Evolutionary conservation across 2,113 vertebrate genomes (phyloP), one percentile per base, ranked within the genome.

Genomic region (Microtus pennsylvanicus): DNA sequence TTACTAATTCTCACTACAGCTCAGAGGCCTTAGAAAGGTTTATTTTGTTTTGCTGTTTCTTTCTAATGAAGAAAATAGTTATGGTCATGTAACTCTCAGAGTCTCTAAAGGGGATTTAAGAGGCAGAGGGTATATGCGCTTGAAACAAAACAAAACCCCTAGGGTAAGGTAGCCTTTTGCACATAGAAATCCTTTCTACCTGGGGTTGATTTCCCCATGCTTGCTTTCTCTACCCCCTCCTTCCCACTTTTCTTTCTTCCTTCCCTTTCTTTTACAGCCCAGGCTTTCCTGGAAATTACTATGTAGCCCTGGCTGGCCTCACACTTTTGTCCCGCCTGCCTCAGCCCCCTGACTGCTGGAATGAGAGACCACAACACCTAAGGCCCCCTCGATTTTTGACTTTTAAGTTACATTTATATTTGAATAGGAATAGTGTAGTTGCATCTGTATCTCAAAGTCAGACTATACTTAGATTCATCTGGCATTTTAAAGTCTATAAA

Each of bases 81-180:
- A 86, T 94, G 93, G 77, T 94, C 65, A 22, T 93, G 94, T 96
- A 95, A 96, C 97, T 98, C 97, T 94, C 80, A 92, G 83, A 87
- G 92, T 83, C 97, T 97, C 81, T 96, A 80, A 61, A 94, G 89
- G 96, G 94, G 80, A 86, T 97, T 95, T 96, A 97, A 85, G 69
- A 69, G 78, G 96, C 38, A 93, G 94, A 92, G 52, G 65, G 42
- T 61, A 16, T 22, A 16, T 22, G 33, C 1, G 14, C 38, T 96
- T 65, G 45, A 92, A 86, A 24, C 77, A 76, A 35, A 52, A 19
- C 3, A 26, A n/a, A 58, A 70, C 22, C 26, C 22, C 33, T 50
- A 10, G 45, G 69, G n/a, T 45, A 33, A n/a, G 52, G 58, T 47
- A n/a, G 30, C 30, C 95, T 94, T 94, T n/a, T 87, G 24, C 38